Conservation (phyloP, 2,888 invertebrate genomes). For the Oscheius onirici region DNA sequence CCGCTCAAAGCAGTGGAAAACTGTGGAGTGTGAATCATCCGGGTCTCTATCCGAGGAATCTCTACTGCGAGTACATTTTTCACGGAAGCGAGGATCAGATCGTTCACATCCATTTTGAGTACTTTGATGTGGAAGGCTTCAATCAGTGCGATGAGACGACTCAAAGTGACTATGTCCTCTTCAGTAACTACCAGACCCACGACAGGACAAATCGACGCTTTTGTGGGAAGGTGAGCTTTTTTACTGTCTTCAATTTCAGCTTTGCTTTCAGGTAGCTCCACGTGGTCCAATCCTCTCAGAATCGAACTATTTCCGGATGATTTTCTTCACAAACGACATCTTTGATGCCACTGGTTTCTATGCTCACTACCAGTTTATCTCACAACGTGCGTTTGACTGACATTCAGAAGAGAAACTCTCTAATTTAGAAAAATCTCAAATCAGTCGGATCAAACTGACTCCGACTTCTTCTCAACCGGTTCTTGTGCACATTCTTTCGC, state of each 20-base stretch:
- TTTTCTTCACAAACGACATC: constrained; percentile 91
- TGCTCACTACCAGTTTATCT: constrained; percentile 84
- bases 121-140: constrained; percentile 91
- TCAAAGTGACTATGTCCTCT: constrained; percentile 93
- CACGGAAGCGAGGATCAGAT: constrained; percentile 76
- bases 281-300: constrained; percentile 53
- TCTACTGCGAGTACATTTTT: constrained; percentile 90
- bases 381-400: constrained; percentile 37
- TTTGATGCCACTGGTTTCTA: constrained; percentile 93
- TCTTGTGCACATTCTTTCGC: neutral
- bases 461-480: constrained; percentile 26
- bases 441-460: constrained; percentile 56
- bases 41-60: constrained; percentile 86
- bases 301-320: constrained; percentile 85
- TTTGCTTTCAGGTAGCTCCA: constrained; percentile 35
- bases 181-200: constrained; percentile 89
- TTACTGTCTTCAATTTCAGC: neutral
- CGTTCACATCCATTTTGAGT: constrained; percentile 83
- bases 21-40: constrained; percentile 82
- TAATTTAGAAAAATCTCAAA: constrained; percentile 51
- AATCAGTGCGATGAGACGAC: constrained; percentile 83
- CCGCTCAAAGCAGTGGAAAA: constrained; percentile 82
- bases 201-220: constrained; percentile 89
- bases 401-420: neutral
- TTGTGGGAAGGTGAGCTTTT: constrained; percentile 81